Base-by-base conservation (phyloP, 2,113 vertebrate species). In the Actenoides hombroni region DNA sequence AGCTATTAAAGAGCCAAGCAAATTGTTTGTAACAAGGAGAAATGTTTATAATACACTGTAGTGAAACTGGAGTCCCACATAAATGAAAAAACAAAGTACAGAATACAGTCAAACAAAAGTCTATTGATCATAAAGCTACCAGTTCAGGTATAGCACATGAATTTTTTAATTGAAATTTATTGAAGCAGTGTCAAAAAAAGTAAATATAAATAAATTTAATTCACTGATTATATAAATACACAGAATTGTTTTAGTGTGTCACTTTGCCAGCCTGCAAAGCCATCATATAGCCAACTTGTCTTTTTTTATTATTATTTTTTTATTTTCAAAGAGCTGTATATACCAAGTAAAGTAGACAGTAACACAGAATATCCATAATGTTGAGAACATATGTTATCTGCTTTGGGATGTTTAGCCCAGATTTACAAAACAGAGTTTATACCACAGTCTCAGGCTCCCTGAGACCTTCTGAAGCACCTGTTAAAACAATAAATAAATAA, bases 401-500 rank as follows among this genome's bases (percentile, higher is more conserved):
- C 39, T 82, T 29, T 0, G 0, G 59, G 33, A 56, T 68, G 17
- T 83, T 83, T 86, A 83, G 44, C 16, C 7, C 28, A 83, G 54
- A 74, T 88, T 83, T 86, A 83, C 29, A 78, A 73, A 86, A 39
- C 20, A 60, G 51, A 79, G 44, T 51, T 83, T 60, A 88, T 86
- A 81, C 5, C 51, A 49, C 25, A 70, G 24, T 57, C 24, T 63
- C 14, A 28, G 13, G 37, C 65, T 86, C 24, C 46, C 18, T 16
- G n/a, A 35, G 13, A 57, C 18, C 74, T 89, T 81, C 77, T 95
- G 77, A 86, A 78, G 53, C 84, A 91, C 64, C 46, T 87, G 40
- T 44, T 84, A 53, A 86, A 93, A 84, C 21, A 89, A 49, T 78
- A 90, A 81, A 89, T 93, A 86, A 95, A 89, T 60, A 69, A 65